phyloP scores from a whole-genome alignment of 2,797 vertebrate genomes.

The Phoebastria nigripes region DNA sequence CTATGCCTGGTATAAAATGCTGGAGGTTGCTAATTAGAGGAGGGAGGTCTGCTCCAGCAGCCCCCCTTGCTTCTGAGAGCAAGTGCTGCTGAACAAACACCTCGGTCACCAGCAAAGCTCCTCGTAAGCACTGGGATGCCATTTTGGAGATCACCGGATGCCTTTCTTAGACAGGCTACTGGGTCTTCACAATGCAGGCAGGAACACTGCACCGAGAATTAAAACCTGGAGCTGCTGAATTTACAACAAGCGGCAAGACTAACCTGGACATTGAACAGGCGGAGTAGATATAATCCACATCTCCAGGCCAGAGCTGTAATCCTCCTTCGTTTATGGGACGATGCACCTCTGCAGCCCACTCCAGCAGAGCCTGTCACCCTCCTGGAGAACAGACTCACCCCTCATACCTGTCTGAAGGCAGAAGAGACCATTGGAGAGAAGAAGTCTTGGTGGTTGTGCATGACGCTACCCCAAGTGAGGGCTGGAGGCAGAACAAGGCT shows the following conservation, averaged over 20 bases:
- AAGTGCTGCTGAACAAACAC: not conserved
- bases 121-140: not conserved
- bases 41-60: not conserved
- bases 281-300: not conserved
- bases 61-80: not conserved
- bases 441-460: not conserved
- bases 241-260: not conserved
- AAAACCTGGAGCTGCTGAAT: not conserved
- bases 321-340: not conserved
- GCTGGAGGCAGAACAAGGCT: not conserved
- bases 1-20: not conserved
- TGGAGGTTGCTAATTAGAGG: not conserved
- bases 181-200: not conserved
- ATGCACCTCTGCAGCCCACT: not conserved
- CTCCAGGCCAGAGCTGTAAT: not conserved
- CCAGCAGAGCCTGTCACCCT: not conserved
- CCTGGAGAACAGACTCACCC: not conserved
- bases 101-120: not conserved
- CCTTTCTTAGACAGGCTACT: not conserved
- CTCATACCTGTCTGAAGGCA: not conserved
- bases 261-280: not conserved
- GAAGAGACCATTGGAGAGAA: not conserved
- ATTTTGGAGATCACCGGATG: not conserved
- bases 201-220: not conserved
- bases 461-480: not conserved